Evolutionary conservation across 2,888 invertebrate genomes (phyloP).

Genomic region (Punctoribates punctum): DNA sequence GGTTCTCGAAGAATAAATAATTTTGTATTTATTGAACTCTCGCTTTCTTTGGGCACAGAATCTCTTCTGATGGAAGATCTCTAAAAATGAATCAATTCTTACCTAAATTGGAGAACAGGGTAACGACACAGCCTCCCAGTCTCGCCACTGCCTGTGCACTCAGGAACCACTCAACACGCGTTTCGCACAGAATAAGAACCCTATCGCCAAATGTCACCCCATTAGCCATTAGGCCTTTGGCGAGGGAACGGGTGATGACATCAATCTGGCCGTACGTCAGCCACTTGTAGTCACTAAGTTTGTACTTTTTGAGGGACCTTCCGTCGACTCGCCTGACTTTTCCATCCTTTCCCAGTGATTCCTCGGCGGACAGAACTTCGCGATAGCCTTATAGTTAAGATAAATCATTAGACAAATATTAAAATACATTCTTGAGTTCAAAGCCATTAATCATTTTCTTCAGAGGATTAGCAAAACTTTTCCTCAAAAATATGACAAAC

Average conservation of each 20-base stretch:
- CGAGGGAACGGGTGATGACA: conserved; percentile 68
- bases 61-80: too few relatives aligned
- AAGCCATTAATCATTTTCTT: too few relatives aligned
- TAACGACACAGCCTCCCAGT: conserved; percentile 55
- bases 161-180: conserved; percentile 95
- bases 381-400: conserved; percentile 36
- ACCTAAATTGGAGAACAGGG: conserved; percentile 42
- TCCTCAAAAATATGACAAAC: conserved; percentile 6
- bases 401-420: too few relatives aligned
- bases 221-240: conserved; percentile 74
- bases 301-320: conserved; percentile 36
- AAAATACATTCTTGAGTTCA: too few relatives aligned
- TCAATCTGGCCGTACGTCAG: conserved; percentile 74
- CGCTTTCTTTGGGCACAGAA: background rate
- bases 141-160: conserved; percentile 94
- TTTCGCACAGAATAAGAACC: conserved; percentile 93
- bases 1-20: too few relatives aligned
- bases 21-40: too few relatives aligned
- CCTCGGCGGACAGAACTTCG: conserved; percentile 37
- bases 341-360: conserved; percentile 28
- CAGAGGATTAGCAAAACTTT: background rate
- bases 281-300: conserved; percentile 88
- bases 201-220: conserved; percentile 70
- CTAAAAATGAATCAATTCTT: background rate
- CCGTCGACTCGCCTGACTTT: conserved; percentile 37